Conservation (phyloP, 2,888 invertebrate species). For the Physocephala rufipes region DNA sequence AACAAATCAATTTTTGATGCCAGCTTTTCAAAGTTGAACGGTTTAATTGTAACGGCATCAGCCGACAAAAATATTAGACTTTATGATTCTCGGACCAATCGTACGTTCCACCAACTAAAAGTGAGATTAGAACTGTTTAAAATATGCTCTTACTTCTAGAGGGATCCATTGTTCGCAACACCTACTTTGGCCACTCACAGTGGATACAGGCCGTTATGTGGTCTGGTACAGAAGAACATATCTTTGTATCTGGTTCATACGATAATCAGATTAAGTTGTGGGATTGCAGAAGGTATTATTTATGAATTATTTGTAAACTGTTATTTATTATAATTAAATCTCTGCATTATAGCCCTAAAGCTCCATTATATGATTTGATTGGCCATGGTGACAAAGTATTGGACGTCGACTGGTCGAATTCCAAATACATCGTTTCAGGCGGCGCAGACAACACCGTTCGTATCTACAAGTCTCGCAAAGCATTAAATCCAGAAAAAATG, state of each 20-base stretch:
- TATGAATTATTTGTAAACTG: not conserved
- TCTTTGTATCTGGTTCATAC: slow-evolving; percentile 93
- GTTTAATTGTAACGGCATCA: slow-evolving; percentile 82
- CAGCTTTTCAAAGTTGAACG: slow-evolving; percentile 82
- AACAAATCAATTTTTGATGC: slow-evolving; percentile 91
- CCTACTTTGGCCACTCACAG: slow-evolving; percentile 83
- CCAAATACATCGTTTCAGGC: slow-evolving; percentile 86
- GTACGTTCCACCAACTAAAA: slow-evolving; percentile 64
- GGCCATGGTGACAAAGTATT: slow-evolving; percentile 95
- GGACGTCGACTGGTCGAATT: slow-evolving; percentile 93
- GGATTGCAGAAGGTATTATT: slow-evolving; percentile 86
- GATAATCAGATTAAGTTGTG: slow-evolving; percentile 93
- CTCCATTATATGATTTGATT: slow-evolving; percentile 89
- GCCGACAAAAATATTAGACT: slow-evolving; percentile 91
- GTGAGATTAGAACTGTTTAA: not conserved
- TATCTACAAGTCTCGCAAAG: slow-evolving; percentile 75
- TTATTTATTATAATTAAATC: not conserved
- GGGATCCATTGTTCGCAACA: slow-evolving; percentile 85
- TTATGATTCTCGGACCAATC: slow-evolving; percentile 89
- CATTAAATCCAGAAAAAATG: slow-evolving; percentile 34
- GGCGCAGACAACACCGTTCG: slow-evolving; percentile 93
- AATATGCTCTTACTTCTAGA: slow-evolving; percentile 67
- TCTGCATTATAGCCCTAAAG: slow-evolving; percentile 76
- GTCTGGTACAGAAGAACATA: slow-evolving; percentile 82
- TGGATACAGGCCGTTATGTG: slow-evolving; percentile 94